phyloP scores from a whole-genome alignment of 2,113 vertebrate genomes.

The Nerophis ophidion region DNA sequence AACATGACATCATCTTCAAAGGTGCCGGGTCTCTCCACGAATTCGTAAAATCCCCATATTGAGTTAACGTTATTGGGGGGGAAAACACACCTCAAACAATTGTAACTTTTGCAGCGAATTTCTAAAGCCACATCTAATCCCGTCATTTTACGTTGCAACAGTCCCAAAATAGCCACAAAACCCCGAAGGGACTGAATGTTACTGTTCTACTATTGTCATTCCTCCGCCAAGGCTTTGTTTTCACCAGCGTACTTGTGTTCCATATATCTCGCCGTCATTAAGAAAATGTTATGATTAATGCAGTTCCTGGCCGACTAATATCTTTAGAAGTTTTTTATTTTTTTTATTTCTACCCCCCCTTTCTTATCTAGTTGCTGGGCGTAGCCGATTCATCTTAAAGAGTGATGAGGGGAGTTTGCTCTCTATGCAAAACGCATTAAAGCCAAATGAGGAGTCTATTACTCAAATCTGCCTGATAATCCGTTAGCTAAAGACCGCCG shows the following conservation, averaged over 20 bases:
- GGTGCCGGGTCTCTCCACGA: too few species aligned
- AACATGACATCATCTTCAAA: too few species aligned
- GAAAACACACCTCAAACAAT: too few species aligned
- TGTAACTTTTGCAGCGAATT: too few species aligned
- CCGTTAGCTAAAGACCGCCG: conserved; percentile 87
- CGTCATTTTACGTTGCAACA: too few species aligned
- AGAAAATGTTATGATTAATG: conserved; percentile 93
- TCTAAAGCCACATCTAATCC: too few species aligned
- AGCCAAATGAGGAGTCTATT: conserved; percentile 97
- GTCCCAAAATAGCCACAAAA: too few species aligned
- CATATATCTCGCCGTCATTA: conserved; percentile 81
- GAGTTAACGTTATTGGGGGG: too few species aligned
- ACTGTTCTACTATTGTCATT: not conserved
- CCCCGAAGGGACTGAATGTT: too few species aligned
- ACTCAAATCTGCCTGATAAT: conserved; percentile 90
- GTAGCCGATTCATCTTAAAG: conserved; percentile 91
- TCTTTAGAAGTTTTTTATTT: conserved; percentile 76
- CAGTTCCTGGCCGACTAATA: conserved; percentile 85
- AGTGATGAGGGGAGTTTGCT: conserved; percentile 91
- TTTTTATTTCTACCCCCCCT: not conserved
- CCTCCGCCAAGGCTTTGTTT: not conserved
- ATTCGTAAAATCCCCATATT: too few species aligned
- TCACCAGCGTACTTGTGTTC: not conserved
- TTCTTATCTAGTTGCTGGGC: conserved; percentile 76
- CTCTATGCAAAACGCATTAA: conserved; percentile 96